Evolutionary conservation across 2,797 vertebrate genomes (phyloP).

Genomic region (Leptatherina wallacei): DNA sequence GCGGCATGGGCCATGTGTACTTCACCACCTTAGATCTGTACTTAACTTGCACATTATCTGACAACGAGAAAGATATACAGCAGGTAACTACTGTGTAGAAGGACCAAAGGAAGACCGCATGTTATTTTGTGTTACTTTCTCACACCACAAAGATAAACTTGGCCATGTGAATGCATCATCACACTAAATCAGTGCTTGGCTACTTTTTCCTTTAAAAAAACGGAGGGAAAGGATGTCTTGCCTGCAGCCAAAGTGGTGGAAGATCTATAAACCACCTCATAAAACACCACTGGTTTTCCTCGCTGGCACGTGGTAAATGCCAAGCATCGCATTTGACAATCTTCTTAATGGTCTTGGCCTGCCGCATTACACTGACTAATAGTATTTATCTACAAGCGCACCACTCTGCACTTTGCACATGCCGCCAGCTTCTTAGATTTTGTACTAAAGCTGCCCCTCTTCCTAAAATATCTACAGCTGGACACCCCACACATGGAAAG

Average conservation of each 20-base stretch:
- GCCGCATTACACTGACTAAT: slow-evolving; percentile 72
- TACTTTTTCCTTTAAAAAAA: slow-evolving; percentile 43
- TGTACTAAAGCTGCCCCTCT: slow-evolving; percentile 41
- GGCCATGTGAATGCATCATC: slow-evolving; percentile 38
- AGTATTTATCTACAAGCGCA: slow-evolving; percentile 77
- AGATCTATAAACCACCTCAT: slow-evolving; percentile 75
- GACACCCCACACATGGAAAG: slow-evolving; percentile 62
- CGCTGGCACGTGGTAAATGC: slow-evolving; percentile 60
- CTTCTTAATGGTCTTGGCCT: slow-evolving; percentile 69
- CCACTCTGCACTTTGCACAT: slow-evolving; percentile 56
- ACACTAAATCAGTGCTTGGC: slow-evolving; percentile 55
- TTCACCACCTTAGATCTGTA: slow-evolving; percentile 91
- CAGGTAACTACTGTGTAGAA: slow-evolving; percentile 25
- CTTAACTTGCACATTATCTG: slow-evolving; percentile 91
- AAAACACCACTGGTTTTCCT: slow-evolving; percentile 78
- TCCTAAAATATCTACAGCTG: slow-evolving; percentile 69
- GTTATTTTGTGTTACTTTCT: slow-evolving; percentile 30
- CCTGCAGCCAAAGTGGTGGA: slow-evolving; percentile 62
- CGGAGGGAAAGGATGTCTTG: slow-evolving; percentile 56
- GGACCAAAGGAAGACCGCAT: background rate
- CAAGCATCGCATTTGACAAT: slow-evolving; percentile 67
- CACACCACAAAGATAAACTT: slow-evolving; percentile 40
- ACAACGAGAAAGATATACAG: slow-evolving; percentile 39
- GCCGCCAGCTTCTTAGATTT: slow-evolving; percentile 54
- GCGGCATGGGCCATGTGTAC: slow-evolving; percentile 89